Evolutionary conservation across 2,888 invertebrate species (phyloP), one percentile per base, ranked within the genome.

Genomic region (Tanypteryx hageni): DNA sequence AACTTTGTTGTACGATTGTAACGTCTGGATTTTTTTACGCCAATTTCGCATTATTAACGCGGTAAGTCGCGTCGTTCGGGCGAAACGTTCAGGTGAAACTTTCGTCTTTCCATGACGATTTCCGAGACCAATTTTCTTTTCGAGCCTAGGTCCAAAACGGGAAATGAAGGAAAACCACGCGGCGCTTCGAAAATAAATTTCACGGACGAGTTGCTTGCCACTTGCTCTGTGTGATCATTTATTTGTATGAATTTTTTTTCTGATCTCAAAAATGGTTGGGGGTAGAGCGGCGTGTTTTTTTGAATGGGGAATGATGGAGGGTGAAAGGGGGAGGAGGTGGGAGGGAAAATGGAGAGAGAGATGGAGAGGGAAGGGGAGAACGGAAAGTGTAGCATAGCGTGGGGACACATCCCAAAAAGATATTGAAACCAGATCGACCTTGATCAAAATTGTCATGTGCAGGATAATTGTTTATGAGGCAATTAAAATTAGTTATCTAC

Each of bases 161-260:
- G 83, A 57, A 83, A 83, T 83, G 56, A 56, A 57, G 83, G 57
- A 56, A 83, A 83, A 44, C 57, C 56, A 31, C 82, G 44, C 82
- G 31, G 82, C 4, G 82, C 31, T 82, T 57, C 56, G 57, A n/a
- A 83, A 83, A 57, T 57, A 83, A 56, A 57, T 83, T 83, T 83
- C 83, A n/a, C n/a, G 83, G 18, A 44, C 14, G 83, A 83, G 57
- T 57, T 83, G 56, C 83, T 83, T n/a, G 83, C 57, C n/a, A 8
- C 83, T 57, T 18, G 83, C 9, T n/a, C n/a, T 56, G 57, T 56
- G 57, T 83, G 56, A 83, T n/a, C 8, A n/a, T n/a, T 18, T n/a
- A 44, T 44, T 44, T 10, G 57, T 0, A n/a, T 16, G 83, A 18
- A 56, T 83, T 83, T 18, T 57, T 57, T n/a, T 56, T 44, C 18